A percentile compares a stretch with the other conserved stretches of the same genome.
Conservation (phyloP, 2,797 vertebrate genomes). For the Argentina silus region DNA sequence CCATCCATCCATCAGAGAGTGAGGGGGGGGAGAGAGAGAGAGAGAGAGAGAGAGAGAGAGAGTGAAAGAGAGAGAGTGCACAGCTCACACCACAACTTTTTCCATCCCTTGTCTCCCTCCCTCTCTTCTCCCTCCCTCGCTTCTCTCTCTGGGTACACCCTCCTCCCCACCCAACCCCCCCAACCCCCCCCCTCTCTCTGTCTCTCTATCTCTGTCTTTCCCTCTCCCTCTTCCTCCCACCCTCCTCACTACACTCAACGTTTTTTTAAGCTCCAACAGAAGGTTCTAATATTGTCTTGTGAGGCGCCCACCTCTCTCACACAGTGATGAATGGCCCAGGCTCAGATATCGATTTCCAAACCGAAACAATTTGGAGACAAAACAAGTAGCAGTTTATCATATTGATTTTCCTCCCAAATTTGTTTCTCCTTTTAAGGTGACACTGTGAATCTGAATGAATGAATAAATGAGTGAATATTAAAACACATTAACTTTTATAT, state of each 20-base stretch:
- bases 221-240: constrained; percentile 31
- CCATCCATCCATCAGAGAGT: constrained; percentile 21
- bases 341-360: constrained; percentile 84
- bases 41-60: neutral
- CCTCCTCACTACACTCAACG: constrained; percentile 39
- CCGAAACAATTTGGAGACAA: constrained; percentile 86
- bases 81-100: neutral
- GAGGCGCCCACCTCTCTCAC: constrained; percentile 69
- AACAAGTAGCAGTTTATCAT: constrained; percentile 87
- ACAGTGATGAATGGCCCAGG: constrained; percentile 79
- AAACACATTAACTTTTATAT: constrained; percentile 48
- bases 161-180: neutral
- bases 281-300: constrained; percentile 74
- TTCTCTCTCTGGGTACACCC: constrained; percentile 21
- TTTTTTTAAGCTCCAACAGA: constrained; percentile 57
- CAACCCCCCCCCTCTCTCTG: constrained; percentile 51
- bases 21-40: neutral
- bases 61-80: neutral
- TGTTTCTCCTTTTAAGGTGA: constrained; percentile 79
- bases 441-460: constrained; percentile 65
- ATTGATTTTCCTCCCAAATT: constrained; percentile 82
- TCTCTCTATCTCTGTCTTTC: constrained; percentile 36
- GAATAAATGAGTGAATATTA: constrained; percentile 34
- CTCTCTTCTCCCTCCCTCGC: constrained; percentile 37
- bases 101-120: constrained; percentile 38